A percentile compares a stretch with the other conserved stretches of the same genome.
phyloP scores from a whole-genome alignment of 2,888 invertebrate species.

The Labia minor region DNA sequence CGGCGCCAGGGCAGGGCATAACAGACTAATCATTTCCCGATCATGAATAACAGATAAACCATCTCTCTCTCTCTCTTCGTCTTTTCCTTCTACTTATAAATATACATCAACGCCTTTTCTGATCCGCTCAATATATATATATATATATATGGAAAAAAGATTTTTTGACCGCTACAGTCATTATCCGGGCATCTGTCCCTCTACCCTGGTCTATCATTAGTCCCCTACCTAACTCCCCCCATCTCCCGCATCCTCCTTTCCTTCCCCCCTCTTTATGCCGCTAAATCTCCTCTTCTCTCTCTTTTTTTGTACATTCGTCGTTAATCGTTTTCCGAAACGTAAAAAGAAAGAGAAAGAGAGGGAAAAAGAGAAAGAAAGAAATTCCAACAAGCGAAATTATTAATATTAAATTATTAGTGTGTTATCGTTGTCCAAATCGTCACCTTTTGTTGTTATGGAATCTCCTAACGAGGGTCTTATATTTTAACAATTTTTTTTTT shows the following conservation, averaged over 20 bases:
- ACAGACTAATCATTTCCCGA: neutral
- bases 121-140: too few relatives aligned
- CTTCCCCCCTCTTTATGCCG: too few relatives aligned
- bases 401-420: slow-evolving; percentile 7
- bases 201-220: neutral
- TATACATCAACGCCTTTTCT: slow-evolving; percentile 13
- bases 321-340: slow-evolving; percentile 13
- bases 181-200: slow-evolving; percentile 5
- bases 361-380: neutral
- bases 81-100: neutral
- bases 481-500: too few relatives aligned
- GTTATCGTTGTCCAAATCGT: too few relatives aligned
- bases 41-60: slow-evolving; percentile 13
- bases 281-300: too few relatives aligned
- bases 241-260: too few relatives aligned
- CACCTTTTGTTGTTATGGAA: too few relatives aligned
- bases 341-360: too few relatives aligned
- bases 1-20: neutral
- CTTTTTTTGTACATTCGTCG: too few relatives aligned
- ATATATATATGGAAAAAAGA: neutral
- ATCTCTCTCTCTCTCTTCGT: neutral
- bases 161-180: slow-evolving; percentile 5
- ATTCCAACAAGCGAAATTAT: neutral
- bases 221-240: neutral
- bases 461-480: too few relatives aligned